Percentiles rank a stretch among this genome's conserved stretches.
phyloP scores from a whole-genome alignment of 2,113 vertebrate species.

The Brachionichthys hirsutus region DNA sequence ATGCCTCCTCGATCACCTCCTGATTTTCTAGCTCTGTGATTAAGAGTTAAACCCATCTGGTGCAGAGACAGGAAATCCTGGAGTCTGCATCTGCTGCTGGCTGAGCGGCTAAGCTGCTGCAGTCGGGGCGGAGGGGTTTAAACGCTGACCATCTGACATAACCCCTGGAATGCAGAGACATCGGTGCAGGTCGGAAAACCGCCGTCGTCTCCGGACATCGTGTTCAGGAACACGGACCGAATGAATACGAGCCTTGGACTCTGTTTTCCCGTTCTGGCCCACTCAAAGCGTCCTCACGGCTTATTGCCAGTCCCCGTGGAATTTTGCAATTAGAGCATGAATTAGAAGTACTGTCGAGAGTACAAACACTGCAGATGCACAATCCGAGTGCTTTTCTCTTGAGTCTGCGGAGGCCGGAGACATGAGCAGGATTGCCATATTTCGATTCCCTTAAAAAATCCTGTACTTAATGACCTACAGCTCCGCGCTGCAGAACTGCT shows the following conservation, averaged over 20 bases:
- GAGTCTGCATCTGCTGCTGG: conserved; percentile 75
- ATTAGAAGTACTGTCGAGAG: conserved; percentile 52
- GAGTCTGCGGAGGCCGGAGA: conserved; percentile 31
- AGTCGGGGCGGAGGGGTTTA: conserved; percentile 46
- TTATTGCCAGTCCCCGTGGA: conserved; percentile 63
- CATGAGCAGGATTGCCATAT: conserved; percentile 26
- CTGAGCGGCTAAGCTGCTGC: conserved; percentile 73
- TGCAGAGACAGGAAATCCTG: conserved; percentile 78
- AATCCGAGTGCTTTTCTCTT: conserved; percentile 39
- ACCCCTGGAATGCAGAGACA: conserved; percentile 72
- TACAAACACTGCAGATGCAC: conserved; percentile 40
- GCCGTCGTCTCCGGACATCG: conserved; percentile 48
- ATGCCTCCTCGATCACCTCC: conserved; percentile 74
- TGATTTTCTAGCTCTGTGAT: conserved; percentile 75
- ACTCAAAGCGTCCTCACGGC: conserved; percentile 49
- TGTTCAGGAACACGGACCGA: conserved; percentile 34
- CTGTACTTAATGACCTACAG: conserved; percentile 46
- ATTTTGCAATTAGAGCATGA: conserved; percentile 67
- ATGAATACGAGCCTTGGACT: conserved; percentile 25
- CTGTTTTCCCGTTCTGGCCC: conserved; percentile 35
- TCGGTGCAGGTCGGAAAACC: conserved; percentile 56
- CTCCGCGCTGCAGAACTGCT: conserved; percentile 58
- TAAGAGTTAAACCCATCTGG: conserved; percentile 79
- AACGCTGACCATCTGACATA: conserved; percentile 70
- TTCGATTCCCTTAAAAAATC: conserved; percentile 30